Base-by-base conservation (phyloP, 2,113 vertebrate species). In the Peucedramus taeniatus region DNA sequence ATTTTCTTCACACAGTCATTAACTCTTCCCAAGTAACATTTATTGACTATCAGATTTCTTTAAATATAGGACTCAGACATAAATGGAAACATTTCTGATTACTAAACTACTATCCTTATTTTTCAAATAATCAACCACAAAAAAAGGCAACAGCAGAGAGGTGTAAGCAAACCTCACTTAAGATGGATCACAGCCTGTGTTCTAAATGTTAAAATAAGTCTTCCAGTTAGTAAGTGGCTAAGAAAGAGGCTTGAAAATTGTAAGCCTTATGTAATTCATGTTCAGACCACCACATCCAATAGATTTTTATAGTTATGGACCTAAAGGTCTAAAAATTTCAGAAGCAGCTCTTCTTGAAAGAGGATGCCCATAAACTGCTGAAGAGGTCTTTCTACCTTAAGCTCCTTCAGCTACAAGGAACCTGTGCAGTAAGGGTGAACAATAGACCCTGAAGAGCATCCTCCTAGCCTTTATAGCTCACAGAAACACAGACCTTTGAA, bases 141-240 rank as follows among this genome's bases (percentile, higher is more conserved):
- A 44, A 77, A 45, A 26, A 2, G 0, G 0, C 30, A 76, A 68
- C 1, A 2, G 15, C 56, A 57, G 8, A 64, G 45, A 51, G 33
- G 14, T 56, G 13, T 31, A 71, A 72, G 27, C 18, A 51, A 17
- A 64, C 28, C 9, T 10, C 7, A n/a, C 16, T 47, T 40, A 47
- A 44, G 19, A 72, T 28, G n/a, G 15, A 44, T 21, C 1, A 1
- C 9, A 72, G 50, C 33, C 18, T 35, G 8, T 79, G 27, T 77
- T 91, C 53, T 51, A 40, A 88, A 50, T 1, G 0, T 56, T n/a
- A 71, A 75, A 15, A 26, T 18, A 74, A 75, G 23, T 9, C 26
- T 53, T 47, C 20, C 30, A 37, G 35, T 49, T 51, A 74, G 20
- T 47, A 75, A 26, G 24, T 35, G 19, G 13, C 30, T 68, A 63